Evolutionary conservation across 2,113 vertebrate genomes (phyloP), one percentile per base, ranked within the genome.

Genomic region (Syrrhaptes paradoxus): DNA sequence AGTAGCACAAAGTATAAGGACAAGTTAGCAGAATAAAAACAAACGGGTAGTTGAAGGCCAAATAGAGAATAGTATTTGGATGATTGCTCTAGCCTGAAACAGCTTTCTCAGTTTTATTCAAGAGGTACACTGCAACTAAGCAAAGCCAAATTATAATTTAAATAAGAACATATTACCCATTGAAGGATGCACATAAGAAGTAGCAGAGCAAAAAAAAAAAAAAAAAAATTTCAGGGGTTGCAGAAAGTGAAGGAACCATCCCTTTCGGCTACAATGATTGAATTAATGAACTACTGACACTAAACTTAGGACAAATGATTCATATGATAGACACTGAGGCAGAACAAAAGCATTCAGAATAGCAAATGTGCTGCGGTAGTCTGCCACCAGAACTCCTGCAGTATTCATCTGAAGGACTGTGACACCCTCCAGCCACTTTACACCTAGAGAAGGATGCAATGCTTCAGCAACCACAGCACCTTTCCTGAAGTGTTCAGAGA

Each of bases 81-180:
- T 70, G 71, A 70, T n/a, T 92, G 41, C 49, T 83, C 49, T 66
- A 88, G 31, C 59, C 31, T 85, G 51, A 93, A 88, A 88, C 49
- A 66, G 32, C 46, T 66, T 93, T 58, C 59, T 68, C 51, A 28
- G 6, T 67, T 87, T 57, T 87, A 85, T 87, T 94, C 31, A 93
- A 61, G 48, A 87, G 89, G 19, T 9, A 38, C 34, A 52, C 3
- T 4, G 3, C 25, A 65, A 63, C 25, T 63, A 89, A 70, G 17
- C 29, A 89, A 88, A 85, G 8, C 10, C 41, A 88, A 94, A 90
- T 88, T 92, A 29, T 43, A 87, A 77, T 95, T 90, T 86, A 90
- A 66, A 67, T 90, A 62, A 83, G 36, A 65, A 76, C 18, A 17
- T 36, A 79, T 65, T 91, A 43, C 17, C 21, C 29, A 8, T 16